Evolutionary conservation across 2,113 vertebrate genomes (phyloP).

Genomic region (Spheniscus mendiculus): DNA sequence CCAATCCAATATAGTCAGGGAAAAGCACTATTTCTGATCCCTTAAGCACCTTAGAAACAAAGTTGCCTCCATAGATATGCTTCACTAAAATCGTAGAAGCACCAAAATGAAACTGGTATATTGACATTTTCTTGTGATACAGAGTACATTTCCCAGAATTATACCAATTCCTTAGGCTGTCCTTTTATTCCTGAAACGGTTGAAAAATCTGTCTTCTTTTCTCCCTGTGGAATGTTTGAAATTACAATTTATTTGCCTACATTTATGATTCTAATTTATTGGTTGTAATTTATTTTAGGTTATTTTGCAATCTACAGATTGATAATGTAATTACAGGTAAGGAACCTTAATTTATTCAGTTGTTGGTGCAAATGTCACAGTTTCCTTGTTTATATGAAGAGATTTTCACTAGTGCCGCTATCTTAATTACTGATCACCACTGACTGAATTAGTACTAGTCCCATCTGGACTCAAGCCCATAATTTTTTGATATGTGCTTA

Average conservation of each 20-base stretch:
- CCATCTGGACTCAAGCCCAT: neutral
- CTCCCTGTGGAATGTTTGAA: neutral
- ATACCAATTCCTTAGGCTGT: neutral
- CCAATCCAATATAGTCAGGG: neutral
- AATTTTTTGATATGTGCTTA: neutral
- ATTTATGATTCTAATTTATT: neutral
- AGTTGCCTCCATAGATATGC: neutral
- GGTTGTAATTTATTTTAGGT: neutral
- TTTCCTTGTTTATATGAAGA: neutral
- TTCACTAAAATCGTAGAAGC: neutral
- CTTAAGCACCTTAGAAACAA: neutral
- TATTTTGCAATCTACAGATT: neutral
- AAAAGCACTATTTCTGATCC: neutral
- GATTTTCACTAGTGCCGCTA: neutral
- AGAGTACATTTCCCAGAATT: neutral
- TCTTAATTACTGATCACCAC: neutral
- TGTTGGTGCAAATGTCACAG: neutral
- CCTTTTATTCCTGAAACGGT: neutral
- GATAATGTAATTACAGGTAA: neutral
- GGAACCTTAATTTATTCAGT: neutral
- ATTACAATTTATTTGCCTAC: neutral
- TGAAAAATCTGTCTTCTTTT: neutral
- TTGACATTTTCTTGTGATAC: neutral
- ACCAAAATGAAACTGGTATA: neutral
- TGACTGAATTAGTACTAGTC: neutral